A percentile compares a stretch with the other conserved stretches of the same genome.
Conservation (phyloP, 2,113 vertebrate genomes). For the Petroica traversi region DNA sequence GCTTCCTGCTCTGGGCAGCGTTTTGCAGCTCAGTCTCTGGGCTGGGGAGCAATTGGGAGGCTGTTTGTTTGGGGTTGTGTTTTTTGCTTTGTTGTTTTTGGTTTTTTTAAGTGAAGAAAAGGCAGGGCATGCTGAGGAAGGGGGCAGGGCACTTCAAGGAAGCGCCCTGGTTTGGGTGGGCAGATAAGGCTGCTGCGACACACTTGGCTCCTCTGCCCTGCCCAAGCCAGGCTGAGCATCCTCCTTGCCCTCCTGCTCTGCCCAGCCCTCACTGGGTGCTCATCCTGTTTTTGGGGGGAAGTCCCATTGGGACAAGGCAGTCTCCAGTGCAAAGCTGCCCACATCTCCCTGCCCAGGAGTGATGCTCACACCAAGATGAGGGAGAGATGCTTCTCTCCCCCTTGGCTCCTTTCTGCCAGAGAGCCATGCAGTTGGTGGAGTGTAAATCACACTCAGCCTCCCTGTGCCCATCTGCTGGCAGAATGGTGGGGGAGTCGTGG, state of each 20-base stretch:
- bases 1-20: not conserved
- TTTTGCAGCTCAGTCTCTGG: not conserved
- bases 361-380: not conserved
- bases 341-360: accelerated
- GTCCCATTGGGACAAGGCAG: accelerated
- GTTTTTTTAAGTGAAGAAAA: not conserved
- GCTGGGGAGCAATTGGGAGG: not conserved
- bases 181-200: not conserved
- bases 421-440: not conserved
- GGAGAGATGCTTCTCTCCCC: not conserved
- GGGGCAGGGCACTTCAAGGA: slow-evolving; percentile 22
- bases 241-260: not conserved
- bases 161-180: not conserved
- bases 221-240: not conserved
- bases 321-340: not conserved
- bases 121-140: accelerated
- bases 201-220: not conserved
- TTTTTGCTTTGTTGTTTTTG: not conserved
- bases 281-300: accelerated
- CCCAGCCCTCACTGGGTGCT: not conserved
- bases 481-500: not conserved
- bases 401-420: not conserved
- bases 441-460: not conserved
- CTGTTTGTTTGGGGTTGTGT: not conserved
- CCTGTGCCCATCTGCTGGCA: not conserved